Conservation (phyloP, 2,888 invertebrate species). For the Tetropium fuscum region DNA sequence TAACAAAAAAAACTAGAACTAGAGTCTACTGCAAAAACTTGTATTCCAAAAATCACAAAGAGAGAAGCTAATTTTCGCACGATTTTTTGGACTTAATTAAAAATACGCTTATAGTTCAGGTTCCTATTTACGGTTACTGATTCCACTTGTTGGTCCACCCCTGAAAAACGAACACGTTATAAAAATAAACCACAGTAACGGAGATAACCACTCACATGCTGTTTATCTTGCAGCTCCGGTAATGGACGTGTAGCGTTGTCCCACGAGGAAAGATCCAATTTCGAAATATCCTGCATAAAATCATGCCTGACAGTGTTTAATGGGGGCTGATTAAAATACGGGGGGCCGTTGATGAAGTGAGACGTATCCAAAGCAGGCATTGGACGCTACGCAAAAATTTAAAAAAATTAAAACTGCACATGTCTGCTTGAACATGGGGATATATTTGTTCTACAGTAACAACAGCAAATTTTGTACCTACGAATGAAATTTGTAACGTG, state of each 20-base stretch:
- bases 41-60: constrained; percentile 64
- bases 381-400: constrained; percentile 48
- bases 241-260: constrained; percentile 53
- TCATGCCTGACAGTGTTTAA: constrained; percentile 56
- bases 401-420: neutral
- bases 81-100: constrained; percentile 58
- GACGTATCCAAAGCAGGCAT: constrained; percentile 54
- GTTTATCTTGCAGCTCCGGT: constrained; percentile 62
- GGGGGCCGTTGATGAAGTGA: constrained; percentile 58
- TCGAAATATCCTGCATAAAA: constrained; percentile 57
- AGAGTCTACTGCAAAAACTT: constrained; percentile 59
- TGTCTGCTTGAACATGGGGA: too few relatives aligned
- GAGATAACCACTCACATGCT: constrained; percentile 63
- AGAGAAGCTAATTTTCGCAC: constrained; percentile 62
- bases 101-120: constrained; percentile 60
- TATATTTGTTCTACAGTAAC: too few relatives aligned
- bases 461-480: too few relatives aligned
- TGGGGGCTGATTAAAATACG: constrained; percentile 50
- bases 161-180: too few relatives aligned
- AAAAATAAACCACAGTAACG: too few relatives aligned
- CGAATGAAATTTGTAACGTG: too few relatives aligned
- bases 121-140: constrained; percentile 53
- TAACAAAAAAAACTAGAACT: constrained; percentile 51
- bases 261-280: constrained; percentile 59
- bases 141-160: constrained; percentile 71